These are phyloP conservation scores for Gnathonemus longibarbis DNA, from an alignment of 2,113 vertebrate genomes.

Conservation along the genomic window DNA sequence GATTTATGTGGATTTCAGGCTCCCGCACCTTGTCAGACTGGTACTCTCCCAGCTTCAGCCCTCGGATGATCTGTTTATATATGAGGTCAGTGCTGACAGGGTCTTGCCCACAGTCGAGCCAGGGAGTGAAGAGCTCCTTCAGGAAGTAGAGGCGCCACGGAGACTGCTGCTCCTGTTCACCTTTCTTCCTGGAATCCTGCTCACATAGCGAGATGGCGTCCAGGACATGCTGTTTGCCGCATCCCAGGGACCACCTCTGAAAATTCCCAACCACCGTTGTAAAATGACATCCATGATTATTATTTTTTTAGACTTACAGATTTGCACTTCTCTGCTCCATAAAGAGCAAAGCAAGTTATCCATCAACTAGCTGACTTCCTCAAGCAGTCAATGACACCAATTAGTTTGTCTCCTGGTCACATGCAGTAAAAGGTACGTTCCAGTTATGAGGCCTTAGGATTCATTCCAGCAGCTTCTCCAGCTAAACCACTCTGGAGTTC, in stretches of 20 bases:
- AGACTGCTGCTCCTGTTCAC: slow-evolving; percentile 73
- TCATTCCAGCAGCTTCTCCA: neutral
- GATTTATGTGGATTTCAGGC: slow-evolving; percentile 5
- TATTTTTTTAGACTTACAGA: neutral
- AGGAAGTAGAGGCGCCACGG: slow-evolving; percentile 89
- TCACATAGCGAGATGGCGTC: slow-evolving; percentile 91
- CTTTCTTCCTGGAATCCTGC: slow-evolving; percentile 72
- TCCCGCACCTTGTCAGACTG: slow-evolving; percentile 68
- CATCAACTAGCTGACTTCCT: neutral
- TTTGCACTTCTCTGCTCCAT: neutral
- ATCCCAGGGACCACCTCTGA: slow-evolving; percentile 88
- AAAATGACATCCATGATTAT: neutral
- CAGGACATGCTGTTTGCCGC: slow-evolving; percentile 77
- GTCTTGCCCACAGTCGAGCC: slow-evolving; percentile 80
- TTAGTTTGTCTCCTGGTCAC: neutral
- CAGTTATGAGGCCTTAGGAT: neutral
- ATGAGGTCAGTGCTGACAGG: slow-evolving; percentile 81
- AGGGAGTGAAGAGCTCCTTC: slow-evolving; percentile 92
- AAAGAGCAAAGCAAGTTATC: neutral
- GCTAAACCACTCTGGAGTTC: neutral
- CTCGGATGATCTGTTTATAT: slow-evolving; percentile 79
- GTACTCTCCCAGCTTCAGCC: slow-evolving; percentile 82
- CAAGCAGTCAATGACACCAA: neutral
- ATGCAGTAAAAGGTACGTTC: neutral
- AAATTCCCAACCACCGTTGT: neutral